A percentile compares a stretch with the other conserved stretches of the same genome.
phyloP scores from a whole-genome alignment of 1,140 invertebrate genomes.

The Neotoxoptera formosana region DNA sequence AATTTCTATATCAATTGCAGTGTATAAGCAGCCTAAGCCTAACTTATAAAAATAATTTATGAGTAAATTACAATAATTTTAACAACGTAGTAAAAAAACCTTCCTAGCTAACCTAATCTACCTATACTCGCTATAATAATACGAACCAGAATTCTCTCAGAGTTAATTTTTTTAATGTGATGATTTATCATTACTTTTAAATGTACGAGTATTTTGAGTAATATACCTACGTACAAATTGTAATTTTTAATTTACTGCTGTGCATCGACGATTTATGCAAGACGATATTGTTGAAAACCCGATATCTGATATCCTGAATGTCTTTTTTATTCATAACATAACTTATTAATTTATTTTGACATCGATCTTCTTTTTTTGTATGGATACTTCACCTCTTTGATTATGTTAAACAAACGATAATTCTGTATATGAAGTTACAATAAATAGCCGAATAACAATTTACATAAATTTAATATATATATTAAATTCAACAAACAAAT shows the following conservation, averaged over 20 bases:
- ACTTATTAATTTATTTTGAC: background rate
- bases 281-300: too few relatives aligned
- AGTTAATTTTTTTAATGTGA: too few relatives aligned
- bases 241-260: too few relatives aligned
- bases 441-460: background rate
- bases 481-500: too few relatives aligned
- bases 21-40: background rate
- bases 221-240: too few relatives aligned
- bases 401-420: background rate
- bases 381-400: background rate
- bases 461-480: too few relatives aligned
- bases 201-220: too few relatives aligned
- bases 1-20: too few relatives aligned
- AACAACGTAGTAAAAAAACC: background rate
- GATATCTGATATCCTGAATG: too few relatives aligned
- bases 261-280: too few relatives aligned
- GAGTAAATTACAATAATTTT: background rate
- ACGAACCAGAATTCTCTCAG: background rate
- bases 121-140: background rate
- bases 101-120: too few relatives aligned
- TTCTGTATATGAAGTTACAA: background rate
- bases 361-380: background rate
- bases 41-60: background rate
- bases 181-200: too few relatives aligned
- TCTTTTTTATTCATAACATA: background rate